These are phyloP conservation scores for Plumapathes pennacea DNA, from an alignment of 92 coral and sea anemone genomes.

Conservation along the genomic window DNA sequence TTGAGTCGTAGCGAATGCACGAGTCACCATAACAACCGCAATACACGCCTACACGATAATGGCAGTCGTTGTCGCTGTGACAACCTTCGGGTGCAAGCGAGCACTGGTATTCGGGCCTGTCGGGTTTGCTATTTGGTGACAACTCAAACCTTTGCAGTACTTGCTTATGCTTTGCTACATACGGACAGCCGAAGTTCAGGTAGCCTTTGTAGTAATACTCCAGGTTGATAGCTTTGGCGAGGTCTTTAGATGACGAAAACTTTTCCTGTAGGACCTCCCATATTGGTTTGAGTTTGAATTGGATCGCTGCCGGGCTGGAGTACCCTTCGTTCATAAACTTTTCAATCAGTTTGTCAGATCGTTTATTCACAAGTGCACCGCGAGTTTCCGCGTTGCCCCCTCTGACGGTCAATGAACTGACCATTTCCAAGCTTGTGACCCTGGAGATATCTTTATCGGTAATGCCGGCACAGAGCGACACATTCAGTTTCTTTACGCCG, in stretches of 20 bases:
- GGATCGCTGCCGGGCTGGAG: constrained; percentile 1
- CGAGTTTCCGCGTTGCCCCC: constrained; percentile 31
- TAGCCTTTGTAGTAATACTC: constrained; percentile 8
- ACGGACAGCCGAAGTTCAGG: constrained; percentile 12
- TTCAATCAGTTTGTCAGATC: constrained; percentile 18
- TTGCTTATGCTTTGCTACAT: neutral
- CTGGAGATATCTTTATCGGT: constrained; percentile 1
- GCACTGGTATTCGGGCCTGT: constrained; percentile 8
- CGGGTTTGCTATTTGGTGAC: constrained; percentile 6
- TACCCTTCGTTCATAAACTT: constrained; percentile 22
- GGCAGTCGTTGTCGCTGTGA: constrained; percentile 35
- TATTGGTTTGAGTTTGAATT: constrained; percentile 12
- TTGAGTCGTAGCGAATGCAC: constrained; percentile 12
- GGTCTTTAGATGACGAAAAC: neutral
- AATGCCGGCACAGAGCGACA: constrained; percentile 10
- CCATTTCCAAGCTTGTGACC: constrained; percentile 7
- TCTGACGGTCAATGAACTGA: constrained; percentile 4
- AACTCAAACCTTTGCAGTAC: constrained; percentile 14
- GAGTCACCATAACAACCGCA: constrained; percentile 20
- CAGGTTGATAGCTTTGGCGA: constrained; percentile 32
- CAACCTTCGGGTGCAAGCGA: constrained; percentile 29
- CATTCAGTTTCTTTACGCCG: neutral
- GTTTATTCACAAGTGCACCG: constrained; percentile 5
- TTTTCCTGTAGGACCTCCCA: constrained; percentile 16
- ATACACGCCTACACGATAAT: constrained; percentile 12